These are phyloP conservation scores for Hyla sarda DNA, from an alignment of 2,113 vertebrate species.

Conservation along the genomic window DNA sequence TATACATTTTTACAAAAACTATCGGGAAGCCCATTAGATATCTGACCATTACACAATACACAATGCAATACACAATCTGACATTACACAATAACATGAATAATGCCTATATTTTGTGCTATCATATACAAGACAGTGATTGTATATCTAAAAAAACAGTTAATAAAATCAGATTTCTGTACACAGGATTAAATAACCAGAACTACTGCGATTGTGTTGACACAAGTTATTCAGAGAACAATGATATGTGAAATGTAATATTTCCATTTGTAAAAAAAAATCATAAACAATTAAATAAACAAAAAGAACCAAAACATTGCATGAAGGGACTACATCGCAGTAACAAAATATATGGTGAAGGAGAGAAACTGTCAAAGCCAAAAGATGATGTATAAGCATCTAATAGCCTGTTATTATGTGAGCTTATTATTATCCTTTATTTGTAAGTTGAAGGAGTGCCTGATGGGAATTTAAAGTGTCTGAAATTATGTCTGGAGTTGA, in stretches of 20 bases:
- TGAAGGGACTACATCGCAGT: not conserved
- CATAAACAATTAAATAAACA: not conserved
- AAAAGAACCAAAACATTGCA: not conserved
- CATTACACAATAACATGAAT: too few species aligned
- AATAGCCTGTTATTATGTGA: slow-evolving; percentile 15
- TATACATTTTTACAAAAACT: too few species aligned
- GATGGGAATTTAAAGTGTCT: not conserved
- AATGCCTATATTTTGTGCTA: too few species aligned
- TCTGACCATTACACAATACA: too few species aligned
- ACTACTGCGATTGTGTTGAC: too few species aligned
- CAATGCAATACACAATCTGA: too few species aligned
- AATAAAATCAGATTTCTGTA: too few species aligned
- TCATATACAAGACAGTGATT: too few species aligned
- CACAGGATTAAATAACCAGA: too few species aligned
- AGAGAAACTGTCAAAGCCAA: not conserved
- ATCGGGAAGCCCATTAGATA: too few species aligned
- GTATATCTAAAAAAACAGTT: too few species aligned
- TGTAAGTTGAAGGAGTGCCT: slow-evolving; percentile 4
- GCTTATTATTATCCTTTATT: slow-evolving; percentile 39
- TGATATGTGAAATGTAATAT: not conserved
- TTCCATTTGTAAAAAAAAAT: not conserved
- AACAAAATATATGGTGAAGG: not conserved
- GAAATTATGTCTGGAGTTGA: not conserved
- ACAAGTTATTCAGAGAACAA: too few species aligned
- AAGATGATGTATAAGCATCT: slow-evolving; percentile 16